A percentile compares a stretch with the other conserved stretches of the same genome.
Evolutionary conservation across 2,888 invertebrate species (phyloP).

Genomic region (Heliconius sara): DNA sequence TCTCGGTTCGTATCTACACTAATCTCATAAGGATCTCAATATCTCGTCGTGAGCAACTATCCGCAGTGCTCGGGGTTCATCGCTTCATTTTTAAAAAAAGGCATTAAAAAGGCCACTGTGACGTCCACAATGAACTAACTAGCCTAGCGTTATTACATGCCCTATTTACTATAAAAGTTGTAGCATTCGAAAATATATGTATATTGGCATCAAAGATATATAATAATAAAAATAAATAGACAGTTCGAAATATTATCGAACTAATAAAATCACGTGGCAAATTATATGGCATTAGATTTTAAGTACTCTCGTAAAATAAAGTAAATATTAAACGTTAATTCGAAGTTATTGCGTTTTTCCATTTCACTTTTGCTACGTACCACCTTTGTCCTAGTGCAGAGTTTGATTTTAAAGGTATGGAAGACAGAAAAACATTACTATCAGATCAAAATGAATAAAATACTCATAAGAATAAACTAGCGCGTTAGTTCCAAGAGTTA

Average conservation of each 20-base stretch:
- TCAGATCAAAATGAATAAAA: constrained; percentile 73
- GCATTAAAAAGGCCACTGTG: constrained; percentile 79
- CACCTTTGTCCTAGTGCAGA: constrained; percentile 37
- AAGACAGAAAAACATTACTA: constrained; percentile 81
- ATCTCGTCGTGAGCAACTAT: constrained; percentile 45
- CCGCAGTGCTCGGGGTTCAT: constrained; percentile 61
- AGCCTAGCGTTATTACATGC: constrained; percentile 71
- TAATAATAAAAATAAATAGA: constrained; percentile 68
- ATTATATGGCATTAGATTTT: constrained; percentile 83
- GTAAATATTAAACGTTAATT: constrained; percentile 56
- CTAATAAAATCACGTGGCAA: constrained; percentile 81
- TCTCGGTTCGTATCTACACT: constrained; percentile 27
- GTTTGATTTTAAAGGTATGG: constrained; percentile 60
- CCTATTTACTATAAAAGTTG: constrained; percentile 65
- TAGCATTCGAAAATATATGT: constrained; percentile 61
- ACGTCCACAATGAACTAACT: constrained; percentile 75
- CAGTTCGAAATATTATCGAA: constrained; percentile 80
- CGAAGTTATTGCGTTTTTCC: constrained; percentile 52
- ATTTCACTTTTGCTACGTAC: constrained; percentile 30
- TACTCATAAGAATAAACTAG: constrained; percentile 62
- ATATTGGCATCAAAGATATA: constrained; percentile 68
- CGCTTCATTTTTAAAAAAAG: constrained; percentile 67
- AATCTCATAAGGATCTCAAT: constrained; percentile 55
- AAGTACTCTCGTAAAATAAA: constrained; percentile 73
- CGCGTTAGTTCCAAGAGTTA: constrained; percentile 61